These are phyloP conservation scores for Poecile atricapillus DNA, from an alignment of 2,113 vertebrate genomes.

Conservation along the genomic window DNA sequence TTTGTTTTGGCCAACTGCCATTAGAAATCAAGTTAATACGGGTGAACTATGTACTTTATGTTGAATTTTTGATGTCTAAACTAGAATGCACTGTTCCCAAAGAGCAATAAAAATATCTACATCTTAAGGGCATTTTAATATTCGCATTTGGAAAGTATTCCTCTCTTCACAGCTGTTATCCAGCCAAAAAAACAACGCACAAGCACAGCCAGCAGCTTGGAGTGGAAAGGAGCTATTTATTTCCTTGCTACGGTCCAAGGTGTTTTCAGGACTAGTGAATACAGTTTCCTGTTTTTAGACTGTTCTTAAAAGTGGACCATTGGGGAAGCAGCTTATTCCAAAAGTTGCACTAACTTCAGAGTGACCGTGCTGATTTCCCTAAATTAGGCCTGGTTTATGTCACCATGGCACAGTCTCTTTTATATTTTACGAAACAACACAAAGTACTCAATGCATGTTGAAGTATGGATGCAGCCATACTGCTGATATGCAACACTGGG, in stretches of 20 bases:
- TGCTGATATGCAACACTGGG: background rate
- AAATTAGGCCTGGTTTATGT: background rate
- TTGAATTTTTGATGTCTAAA: background rate
- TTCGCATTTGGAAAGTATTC: background rate
- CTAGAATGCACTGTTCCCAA: background rate
- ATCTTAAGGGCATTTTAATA: conserved; percentile 1
- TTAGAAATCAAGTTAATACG: background rate
- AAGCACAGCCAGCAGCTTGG: background rate
- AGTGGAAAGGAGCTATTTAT: conserved; percentile 36
- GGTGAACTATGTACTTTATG: background rate
- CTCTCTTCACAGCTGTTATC: background rate
- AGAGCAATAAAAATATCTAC: background rate
- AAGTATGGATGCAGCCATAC: background rate
- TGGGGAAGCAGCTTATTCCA: background rate
- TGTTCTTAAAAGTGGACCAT: background rate
- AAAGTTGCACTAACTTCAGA: background rate
- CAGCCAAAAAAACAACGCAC: background rate
- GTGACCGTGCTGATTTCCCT: background rate
- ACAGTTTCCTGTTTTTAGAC: conserved; percentile 33
- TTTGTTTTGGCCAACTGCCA: background rate
- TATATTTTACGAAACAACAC: background rate
- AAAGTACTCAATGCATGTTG: background rate
- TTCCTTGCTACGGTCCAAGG: conserved; percentile 34
- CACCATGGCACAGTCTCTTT: background rate
- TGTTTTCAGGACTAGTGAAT: conserved; percentile 11